These are phyloP conservation scores for Centruroides vittatus DNA, from an alignment of 1,140 invertebrate species.

Conservation along the genomic window DNA sequence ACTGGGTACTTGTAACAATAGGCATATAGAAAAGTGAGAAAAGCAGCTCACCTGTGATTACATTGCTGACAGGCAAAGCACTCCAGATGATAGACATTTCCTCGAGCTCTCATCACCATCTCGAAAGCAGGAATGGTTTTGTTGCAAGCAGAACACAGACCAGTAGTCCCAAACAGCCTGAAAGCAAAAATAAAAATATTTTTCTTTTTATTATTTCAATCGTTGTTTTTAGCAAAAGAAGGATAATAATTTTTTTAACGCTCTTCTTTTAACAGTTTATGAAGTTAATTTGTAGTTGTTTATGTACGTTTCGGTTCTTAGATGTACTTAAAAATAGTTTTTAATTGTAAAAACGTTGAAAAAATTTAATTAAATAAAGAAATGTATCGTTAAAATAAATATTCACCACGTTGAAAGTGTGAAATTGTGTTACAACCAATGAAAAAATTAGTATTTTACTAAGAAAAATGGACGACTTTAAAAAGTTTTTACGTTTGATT, in stretches of 20 bases:
- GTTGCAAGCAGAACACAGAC: conserved; percentile 66
- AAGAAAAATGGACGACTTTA: too few species aligned
- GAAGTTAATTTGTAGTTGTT: not conserved
- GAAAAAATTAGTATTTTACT: too few species aligned
- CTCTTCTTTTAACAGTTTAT: not conserved
- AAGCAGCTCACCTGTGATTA: conserved; percentile 58
- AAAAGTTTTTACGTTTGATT: too few species aligned
- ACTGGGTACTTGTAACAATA: too few species aligned
- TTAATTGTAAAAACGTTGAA: not conserved
- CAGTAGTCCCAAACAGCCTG: conserved; percentile 21
- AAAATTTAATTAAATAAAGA: not conserved
- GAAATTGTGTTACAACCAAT: too few species aligned
- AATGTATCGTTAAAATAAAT: not conserved
- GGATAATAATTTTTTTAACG: not conserved
- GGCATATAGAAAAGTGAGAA: too few species aligned
- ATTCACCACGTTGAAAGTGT: too few species aligned
- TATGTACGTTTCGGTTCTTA: not conserved
- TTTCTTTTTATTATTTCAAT: too few species aligned
- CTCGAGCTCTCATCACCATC: conserved; percentile 90
- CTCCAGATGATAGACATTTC: conserved; percentile 88
- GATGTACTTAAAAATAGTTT: not conserved
- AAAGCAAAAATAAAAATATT: conserved; percentile 6
- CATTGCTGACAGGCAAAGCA: conserved; percentile 94
- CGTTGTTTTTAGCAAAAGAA: too few species aligned
- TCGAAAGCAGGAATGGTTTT: conserved; percentile 92